Evolutionary conservation across 2,797 vertebrate genomes (phyloP), one percentile per base, ranked within the genome.

Genomic region (Sternarchorhynchus goeldii): DNA sequence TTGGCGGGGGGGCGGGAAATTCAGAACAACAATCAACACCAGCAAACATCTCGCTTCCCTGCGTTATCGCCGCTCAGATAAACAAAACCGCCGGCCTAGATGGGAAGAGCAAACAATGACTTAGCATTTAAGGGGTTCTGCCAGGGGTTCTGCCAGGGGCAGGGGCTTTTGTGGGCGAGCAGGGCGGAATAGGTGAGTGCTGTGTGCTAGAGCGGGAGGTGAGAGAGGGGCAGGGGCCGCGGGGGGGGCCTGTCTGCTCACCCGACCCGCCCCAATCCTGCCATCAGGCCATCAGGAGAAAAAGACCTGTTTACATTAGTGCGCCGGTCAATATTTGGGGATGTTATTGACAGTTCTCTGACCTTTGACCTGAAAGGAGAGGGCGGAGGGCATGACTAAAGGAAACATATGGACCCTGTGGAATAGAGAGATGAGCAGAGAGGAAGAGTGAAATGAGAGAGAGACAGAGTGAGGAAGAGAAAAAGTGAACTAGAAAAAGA

Each of bases 321-420:
- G 59, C 58, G 34, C 12, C 6, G 39, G 55, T 83, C 64, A 34
- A 72, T 76, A 80, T 76, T 80, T 64, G 72, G 73, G 66, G 55
- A 81, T 69, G 70, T 70, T 76, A 81, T 53, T 53, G 72, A 59
- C 73, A 81, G 76, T 57, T 45, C 58, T 69, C 56, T 80, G 83
- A 84, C 81, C 85, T 83, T 66, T 86, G 83, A 83, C 85, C 80
- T 2, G 20, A 50, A 32, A 21, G 76, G 73, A 75, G 59, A 75
- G 31, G 75, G 50, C 34, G 14, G 36, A 39, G 20, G 58, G 78
- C 74, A 75, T 80, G 79, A 81, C 83, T 82, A 84, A 84, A 84
- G 76, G 41, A 85, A 87, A 83, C 85, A 87, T 76, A 85, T 85
- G 85, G 81, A 39, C 65, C 73, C 78, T 76, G 25, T 6, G 59